Conservation (phyloP, 2,888 invertebrate genomes). For the Pammene fasciana region DNA sequence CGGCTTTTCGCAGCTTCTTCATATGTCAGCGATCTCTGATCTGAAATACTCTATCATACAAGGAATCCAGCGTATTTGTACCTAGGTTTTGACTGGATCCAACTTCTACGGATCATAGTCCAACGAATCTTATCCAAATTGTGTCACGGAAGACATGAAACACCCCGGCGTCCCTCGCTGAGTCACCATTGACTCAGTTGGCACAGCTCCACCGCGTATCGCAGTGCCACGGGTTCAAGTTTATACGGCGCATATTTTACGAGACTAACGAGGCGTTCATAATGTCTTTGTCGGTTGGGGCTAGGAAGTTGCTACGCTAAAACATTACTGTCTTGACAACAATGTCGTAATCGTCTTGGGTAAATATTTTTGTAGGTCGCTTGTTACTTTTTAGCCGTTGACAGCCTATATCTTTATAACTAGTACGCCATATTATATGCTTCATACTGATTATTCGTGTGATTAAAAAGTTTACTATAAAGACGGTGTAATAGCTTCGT, state of each 20-base stretch:
- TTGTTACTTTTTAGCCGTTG: no score
- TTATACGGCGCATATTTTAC: conserved; percentile 16
- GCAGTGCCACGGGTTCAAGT: conserved; percentile 18
- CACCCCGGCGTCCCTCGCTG: conserved; percentile 14
- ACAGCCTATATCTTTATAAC: no score
- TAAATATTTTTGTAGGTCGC: no score
- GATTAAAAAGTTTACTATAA: background rate
- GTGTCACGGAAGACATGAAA: conserved; percentile 2
- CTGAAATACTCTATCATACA: no score
- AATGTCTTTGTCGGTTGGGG: background rate
- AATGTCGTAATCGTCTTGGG: no score
- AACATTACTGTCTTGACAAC: background rate
- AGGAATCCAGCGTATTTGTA: no score
- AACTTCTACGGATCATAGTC: background rate
- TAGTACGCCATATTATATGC: no score
- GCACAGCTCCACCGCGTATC: conserved; percentile 17
- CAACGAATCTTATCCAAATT: background rate
- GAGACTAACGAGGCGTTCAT: background rate
- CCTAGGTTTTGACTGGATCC: no score
- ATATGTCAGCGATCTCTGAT: no score
- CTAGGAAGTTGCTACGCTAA: background rate
- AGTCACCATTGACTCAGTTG: conserved; percentile 30
- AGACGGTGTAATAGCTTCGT: background rate
- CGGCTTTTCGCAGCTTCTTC: no score
- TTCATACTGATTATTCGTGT: no score